These are phyloP conservation scores for Trochalopteron elliotii DNA, from an alignment of 2,113 vertebrate genomes.

Conservation along the genomic window DNA sequence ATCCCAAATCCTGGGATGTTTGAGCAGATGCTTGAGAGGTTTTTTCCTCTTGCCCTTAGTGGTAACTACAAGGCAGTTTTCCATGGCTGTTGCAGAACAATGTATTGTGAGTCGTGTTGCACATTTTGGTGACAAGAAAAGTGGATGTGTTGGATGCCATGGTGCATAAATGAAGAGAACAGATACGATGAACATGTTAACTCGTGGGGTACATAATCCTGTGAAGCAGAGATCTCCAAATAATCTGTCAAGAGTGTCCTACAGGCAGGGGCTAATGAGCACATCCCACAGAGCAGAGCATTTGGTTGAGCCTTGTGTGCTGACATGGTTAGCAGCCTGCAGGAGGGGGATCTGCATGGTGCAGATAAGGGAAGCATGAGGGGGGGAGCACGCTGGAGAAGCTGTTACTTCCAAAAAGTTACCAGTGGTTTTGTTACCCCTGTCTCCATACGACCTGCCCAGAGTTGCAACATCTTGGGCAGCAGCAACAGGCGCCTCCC, in stretches of 20 bases:
- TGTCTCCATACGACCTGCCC: not conserved
- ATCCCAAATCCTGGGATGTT: not conserved
- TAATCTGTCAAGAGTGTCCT: not conserved
- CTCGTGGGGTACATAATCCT: not conserved
- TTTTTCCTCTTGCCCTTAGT: not conserved
- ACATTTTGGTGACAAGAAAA: not conserved
- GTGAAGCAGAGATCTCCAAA: not conserved
- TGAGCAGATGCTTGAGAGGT: not conserved
- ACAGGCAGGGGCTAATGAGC: not conserved
- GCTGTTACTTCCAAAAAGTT: not conserved
- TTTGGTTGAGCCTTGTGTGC: not conserved
- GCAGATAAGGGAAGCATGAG: accelerated
- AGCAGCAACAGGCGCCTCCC: not conserved
- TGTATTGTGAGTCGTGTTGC: not conserved
- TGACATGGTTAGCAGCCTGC: not conserved
- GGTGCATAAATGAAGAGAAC: not conserved
- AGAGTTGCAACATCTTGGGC: not conserved
- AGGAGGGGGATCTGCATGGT: not conserved
- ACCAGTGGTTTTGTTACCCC: not conserved
- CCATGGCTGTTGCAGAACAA: not conserved
- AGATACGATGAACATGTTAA: not conserved
- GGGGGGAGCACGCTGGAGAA: not conserved
- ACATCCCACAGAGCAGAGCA: not conserved
- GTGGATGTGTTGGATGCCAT: not conserved
- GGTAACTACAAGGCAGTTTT: not conserved